These are phyloP conservation scores for Plagodis pulveraria DNA, from an alignment of 2,888 invertebrate genomes.

Conservation along the genomic window DNA sequence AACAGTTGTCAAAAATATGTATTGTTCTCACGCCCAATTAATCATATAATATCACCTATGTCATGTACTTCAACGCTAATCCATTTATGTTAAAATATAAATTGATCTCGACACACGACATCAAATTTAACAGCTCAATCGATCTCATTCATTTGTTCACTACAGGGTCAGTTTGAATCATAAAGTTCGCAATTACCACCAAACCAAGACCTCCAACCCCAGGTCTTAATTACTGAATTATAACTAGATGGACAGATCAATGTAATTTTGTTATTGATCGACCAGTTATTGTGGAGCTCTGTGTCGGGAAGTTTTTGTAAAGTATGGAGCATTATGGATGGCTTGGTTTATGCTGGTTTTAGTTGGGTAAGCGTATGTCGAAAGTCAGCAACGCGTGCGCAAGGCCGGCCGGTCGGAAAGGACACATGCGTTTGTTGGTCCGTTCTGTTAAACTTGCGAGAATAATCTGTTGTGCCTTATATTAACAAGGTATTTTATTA, in stretches of 20 bases:
- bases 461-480: constrained; percentile 17
- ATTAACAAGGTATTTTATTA: constrained; percentile 2
- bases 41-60: neutral
- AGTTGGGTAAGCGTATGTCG: constrained; percentile 67
- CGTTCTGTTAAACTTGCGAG: constrained; percentile 14
- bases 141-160: constrained; percentile 30
- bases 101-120: constrained; percentile 16
- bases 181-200: constrained; percentile 36
- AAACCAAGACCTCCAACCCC: constrained; percentile 33
- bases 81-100: constrained; percentile 11
- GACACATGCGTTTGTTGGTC: constrained; percentile 45
- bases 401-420: constrained; percentile 71
- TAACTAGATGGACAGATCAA: constrained; percentile 42
- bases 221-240: constrained; percentile 24
- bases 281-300: constrained; percentile 38
- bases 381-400: constrained; percentile 61
- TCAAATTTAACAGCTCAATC: constrained; percentile 33
- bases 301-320: constrained; percentile 13
- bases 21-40: neutral
- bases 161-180: constrained; percentile 29
- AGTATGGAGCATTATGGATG: constrained; percentile 4
- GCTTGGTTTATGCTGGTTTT: constrained; percentile 40
- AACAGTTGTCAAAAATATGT: too few species aligned
- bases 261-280: constrained; percentile 32
- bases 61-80: constrained; percentile 13